Percentiles rank a stretch among this genome's conserved stretches.
Evolutionary conservation across 1,140 invertebrate genomes (phyloP).

Genomic region (Hyposmocoma kahamanoa): DNA sequence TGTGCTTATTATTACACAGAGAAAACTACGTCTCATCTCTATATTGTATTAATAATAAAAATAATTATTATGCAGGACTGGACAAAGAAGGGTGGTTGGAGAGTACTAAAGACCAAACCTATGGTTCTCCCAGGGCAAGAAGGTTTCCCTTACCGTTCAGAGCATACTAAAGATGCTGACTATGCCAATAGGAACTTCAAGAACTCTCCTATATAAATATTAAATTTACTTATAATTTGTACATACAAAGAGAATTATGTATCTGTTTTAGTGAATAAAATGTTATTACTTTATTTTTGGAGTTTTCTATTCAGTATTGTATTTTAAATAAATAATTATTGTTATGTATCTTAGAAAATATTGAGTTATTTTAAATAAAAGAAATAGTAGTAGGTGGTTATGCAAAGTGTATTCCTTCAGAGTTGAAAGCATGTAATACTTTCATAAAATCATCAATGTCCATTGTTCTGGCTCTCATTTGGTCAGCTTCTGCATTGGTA

Average conservation of each 20-base stretch:
- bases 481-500: slow-evolving; percentile 76
- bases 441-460: slow-evolving; percentile 97
- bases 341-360: too few species aligned
- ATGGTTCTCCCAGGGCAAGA: slow-evolving; percentile 78
- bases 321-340: too few species aligned
- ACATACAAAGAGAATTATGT: too few species aligned
- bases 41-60: too few species aligned
- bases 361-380: too few species aligned
- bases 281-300: not conserved
- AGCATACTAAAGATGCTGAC: slow-evolving; percentile 74
- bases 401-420: slow-evolving; percentile 91
- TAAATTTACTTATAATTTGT: not conserved
- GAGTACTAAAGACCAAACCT: slow-evolving; percentile 68
- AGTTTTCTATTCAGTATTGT: too few species aligned
- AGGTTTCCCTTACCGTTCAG: slow-evolving; percentile 76
- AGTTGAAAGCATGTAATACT: slow-evolving; percentile 90
- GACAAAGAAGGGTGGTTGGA: slow-evolving; percentile 81
- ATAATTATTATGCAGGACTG: slow-evolving; percentile 76
- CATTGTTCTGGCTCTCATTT: slow-evolving; percentile 93
- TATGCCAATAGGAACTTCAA: slow-evolving; percentile 83
- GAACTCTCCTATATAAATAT: slow-evolving; percentile 70
- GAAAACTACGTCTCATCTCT: too few species aligned
- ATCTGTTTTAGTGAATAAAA: too few species aligned
- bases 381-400: too few species aligned
- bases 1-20: too few species aligned